A percentile compares a stretch with the other conserved stretches of the same genome.
Conservation (phyloP, 30 jellyfish, hydroid and myxozoan species). For the Cassiopea xamachana region DNA sequence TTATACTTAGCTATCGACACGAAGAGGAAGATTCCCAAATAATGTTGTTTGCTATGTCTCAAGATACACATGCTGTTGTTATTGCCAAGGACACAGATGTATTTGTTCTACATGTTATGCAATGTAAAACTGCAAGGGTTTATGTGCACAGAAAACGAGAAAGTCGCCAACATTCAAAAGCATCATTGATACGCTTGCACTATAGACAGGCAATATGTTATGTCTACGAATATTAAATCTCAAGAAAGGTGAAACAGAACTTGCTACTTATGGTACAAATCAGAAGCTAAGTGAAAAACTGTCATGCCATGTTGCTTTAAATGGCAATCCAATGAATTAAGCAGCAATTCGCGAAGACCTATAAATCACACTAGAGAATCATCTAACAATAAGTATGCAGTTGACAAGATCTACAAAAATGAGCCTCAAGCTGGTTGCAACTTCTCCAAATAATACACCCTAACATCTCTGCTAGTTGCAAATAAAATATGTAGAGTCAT, state of each 20-base stretch:
- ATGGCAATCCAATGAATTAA: slow-evolving; percentile 15
- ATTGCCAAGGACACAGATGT: too few species aligned
- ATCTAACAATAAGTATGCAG: slow-evolving; percentile 21
- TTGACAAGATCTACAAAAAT: slow-evolving; percentile 48
- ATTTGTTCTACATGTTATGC: too few species aligned
- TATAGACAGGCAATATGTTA: neutral
- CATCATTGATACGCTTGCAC: too few species aligned
- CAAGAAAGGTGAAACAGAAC: neutral
- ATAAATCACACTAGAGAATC: slow-evolving; percentile 38
- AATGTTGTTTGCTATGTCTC: too few species aligned
- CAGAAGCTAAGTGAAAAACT: neutral
- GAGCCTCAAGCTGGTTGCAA: slow-evolving; percentile 37
- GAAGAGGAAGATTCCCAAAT: too few species aligned
- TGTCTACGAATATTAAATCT: neutral
- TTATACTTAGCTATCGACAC: too few species aligned
- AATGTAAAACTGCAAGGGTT: too few species aligned
- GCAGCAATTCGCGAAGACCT: slow-evolving; percentile 15
- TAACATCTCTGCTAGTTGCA: slow-evolving; percentile 39
- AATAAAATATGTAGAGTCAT: slow-evolving; percentile 33
- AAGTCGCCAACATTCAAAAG: too few species aligned
- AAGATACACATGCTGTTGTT: too few species aligned
- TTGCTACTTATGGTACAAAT: neutral
- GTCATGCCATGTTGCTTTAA: neutral
- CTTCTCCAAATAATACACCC: slow-evolving; percentile 47
- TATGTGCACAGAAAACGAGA: too few species aligned